These are phyloP conservation scores for Tenthredo amoena DNA, from an alignment of 2,888 invertebrate species.

Conservation along the genomic window DNA sequence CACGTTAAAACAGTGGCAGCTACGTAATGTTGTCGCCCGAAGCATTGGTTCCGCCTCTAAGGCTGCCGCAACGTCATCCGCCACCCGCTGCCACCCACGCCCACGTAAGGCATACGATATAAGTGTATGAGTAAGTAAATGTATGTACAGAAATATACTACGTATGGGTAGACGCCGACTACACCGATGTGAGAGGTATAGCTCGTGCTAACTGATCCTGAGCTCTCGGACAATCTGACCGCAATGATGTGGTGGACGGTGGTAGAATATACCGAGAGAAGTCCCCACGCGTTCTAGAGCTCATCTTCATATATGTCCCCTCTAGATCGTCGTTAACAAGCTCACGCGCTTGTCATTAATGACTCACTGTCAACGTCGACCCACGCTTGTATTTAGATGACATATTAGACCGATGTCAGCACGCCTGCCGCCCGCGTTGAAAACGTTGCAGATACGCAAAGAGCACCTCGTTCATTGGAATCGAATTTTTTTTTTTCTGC, in stretches of 20 bases:
- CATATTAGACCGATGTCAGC: slow-evolving; percentile 41
- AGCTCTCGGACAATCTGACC: slow-evolving; percentile 28
- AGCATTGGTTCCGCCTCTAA: slow-evolving; percentile 45
- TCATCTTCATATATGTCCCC: slow-evolving; percentile 13
- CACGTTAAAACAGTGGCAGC: slow-evolving; percentile 34
- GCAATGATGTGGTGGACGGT: slow-evolving; percentile 54
- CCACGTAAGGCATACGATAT: slow-evolving; percentile 2
- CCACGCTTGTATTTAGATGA: slow-evolving; percentile 49
- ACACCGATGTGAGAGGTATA: background rate
- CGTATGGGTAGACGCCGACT: background rate
- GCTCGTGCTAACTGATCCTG: slow-evolving; percentile 7
- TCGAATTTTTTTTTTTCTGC: background rate
- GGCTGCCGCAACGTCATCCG: slow-evolving; percentile 48
- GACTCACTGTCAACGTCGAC: slow-evolving; percentile 52
- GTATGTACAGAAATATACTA: background rate
- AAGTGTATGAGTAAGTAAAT: background rate
- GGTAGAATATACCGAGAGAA: background rate
- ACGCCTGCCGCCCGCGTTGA: slow-evolving; percentile 43
- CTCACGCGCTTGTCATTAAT: slow-evolving; percentile 53
- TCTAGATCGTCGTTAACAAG: slow-evolving; percentile 50
- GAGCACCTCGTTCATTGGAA: background rate
- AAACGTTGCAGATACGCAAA: background rate
- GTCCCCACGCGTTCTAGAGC: slow-evolving; percentile 34
- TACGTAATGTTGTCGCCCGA: slow-evolving; percentile 38
- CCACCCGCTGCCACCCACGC: slow-evolving; percentile 30